Base-by-base conservation (phyloP, 2,888 invertebrate genomes). In the Dicycla oo region DNA sequence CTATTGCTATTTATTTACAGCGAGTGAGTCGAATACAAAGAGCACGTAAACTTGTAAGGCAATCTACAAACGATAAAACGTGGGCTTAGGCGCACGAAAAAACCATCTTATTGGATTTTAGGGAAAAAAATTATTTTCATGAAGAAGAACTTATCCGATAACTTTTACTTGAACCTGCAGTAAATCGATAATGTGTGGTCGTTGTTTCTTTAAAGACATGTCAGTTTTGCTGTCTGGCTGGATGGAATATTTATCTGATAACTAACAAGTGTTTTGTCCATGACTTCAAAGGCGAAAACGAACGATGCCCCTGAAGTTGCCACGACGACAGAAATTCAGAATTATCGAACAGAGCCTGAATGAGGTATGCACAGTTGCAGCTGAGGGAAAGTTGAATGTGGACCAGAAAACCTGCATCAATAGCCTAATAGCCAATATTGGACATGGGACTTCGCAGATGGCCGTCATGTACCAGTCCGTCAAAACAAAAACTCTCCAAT, bases 1-100 rank as follows among this genome's bases (percentile, higher is more conserved):
- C 81, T 73, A 69, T 83, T 72, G 70, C 77, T 85, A 72, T 81
- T 85, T 83, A 83, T 81, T 75, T 78, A 80, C 73, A 78, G 54
- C 66, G 58, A 64, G 75, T 78, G 81, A 83, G 49, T 67, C 64
- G 83, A 85, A 85, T 82, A 82, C 74, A 80, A 83, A 85, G 71
- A 72, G 57, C 69, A 71, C 64, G 76, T 72, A 78, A 85, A 75
- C 69, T 80, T 73, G 64, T 77, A 45, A 78, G 64, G 72, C 77
- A 74, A 78, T 79, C 78, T 71, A 75, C 77, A 74, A 73, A 79
- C 77, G 77, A 76, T 78, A 74, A 75, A 65, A 70, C 81, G 80
- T 78, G 63, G 80, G 79, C 73, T 66, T 58, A 30, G 40, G 11
- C 57, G 26, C 30, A 69, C 58, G 60, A 66, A 58, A 56, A 71